phyloP scores from a whole-genome alignment of 2,797 vertebrate species.

The Nyctalus aviator region DNA sequence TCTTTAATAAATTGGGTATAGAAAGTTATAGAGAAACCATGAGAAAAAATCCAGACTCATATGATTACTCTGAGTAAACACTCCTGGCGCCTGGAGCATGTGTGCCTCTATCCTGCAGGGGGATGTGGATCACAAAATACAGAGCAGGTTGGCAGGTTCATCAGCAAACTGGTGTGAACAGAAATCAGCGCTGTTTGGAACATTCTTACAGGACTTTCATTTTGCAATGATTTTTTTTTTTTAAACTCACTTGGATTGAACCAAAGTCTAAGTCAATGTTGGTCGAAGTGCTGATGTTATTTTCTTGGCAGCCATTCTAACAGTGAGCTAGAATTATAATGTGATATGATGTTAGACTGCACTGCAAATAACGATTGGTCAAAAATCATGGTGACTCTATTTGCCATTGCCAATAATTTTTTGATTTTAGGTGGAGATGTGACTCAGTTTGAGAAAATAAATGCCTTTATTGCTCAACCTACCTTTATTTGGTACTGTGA shows the following conservation, averaged over 20 bases:
- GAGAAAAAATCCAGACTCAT: not conserved
- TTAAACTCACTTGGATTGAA: not conserved
- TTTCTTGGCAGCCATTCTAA: not conserved
- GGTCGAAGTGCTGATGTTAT: not conserved
- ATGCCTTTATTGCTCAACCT: not conserved
- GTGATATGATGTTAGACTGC: not conserved
- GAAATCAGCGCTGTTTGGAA: not conserved
- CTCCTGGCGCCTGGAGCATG: not conserved
- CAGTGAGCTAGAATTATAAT: not conserved
- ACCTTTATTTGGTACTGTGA: conserved; percentile 35
- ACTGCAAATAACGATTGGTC: not conserved
- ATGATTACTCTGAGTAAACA: not conserved
- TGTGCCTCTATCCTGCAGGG: not conserved
- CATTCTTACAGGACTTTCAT: not conserved
- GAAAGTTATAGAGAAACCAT: not conserved
- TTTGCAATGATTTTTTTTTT: not conserved
- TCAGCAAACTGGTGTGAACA: not conserved
- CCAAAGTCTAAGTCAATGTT: not conserved
- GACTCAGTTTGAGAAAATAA: not conserved
- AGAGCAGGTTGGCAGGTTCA: not conserved
- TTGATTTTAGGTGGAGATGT: not conserved
- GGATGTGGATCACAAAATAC: too few species aligned
- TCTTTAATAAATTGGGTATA: not conserved
- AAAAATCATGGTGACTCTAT: not conserved
- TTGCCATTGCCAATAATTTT: not conserved